phyloP scores from a whole-genome alignment of 2,888 invertebrate genomes.

The Noctua pronuba region DNA sequence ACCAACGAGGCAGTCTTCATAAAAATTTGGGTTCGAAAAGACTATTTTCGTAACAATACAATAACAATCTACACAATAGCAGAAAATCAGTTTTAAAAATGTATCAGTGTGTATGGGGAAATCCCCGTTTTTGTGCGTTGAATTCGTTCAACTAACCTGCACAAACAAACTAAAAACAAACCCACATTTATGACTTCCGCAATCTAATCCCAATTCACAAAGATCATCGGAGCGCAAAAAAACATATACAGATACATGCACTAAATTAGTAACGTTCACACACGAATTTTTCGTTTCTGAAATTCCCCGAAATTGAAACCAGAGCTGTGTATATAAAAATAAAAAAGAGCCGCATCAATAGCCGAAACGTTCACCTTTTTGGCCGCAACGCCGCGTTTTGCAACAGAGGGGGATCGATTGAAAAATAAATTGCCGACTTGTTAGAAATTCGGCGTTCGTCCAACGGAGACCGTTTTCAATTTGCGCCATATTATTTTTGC shows the following conservation, averaged over 20 bases:
- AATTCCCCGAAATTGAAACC: slow-evolving; percentile 59
- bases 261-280: slow-evolving; percentile 60
- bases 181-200: slow-evolving; percentile 22
- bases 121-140: not conserved
- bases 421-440: slow-evolving; percentile 63
- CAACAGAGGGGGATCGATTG: slow-evolving; percentile 55
- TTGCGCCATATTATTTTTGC: slow-evolving; percentile 33
- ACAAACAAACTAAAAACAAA: slow-evolving; percentile 7
- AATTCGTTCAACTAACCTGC: not conserved
- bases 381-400: slow-evolving; percentile 53
- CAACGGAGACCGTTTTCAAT: slow-evolving; percentile 41
- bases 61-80: not conserved
- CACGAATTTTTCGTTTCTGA: slow-evolving; percentile 51
- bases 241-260: slow-evolving; percentile 31
- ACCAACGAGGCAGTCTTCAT: not conserved
- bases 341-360: slow-evolving; percentile 55
- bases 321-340: slow-evolving; percentile 42
- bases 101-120: too few species aligned
- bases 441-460: slow-evolving; percentile 55
- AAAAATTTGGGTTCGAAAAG: not conserved
- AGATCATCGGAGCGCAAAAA: slow-evolving; percentile 52
- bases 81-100: not conserved
- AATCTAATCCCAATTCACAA: slow-evolving; percentile 41
- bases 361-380: slow-evolving; percentile 63
- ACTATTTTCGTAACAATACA: not conserved